Evolutionary conservation across 2,797 vertebrate species (phyloP).

Genomic region (Hozukius guyotensis): DNA sequence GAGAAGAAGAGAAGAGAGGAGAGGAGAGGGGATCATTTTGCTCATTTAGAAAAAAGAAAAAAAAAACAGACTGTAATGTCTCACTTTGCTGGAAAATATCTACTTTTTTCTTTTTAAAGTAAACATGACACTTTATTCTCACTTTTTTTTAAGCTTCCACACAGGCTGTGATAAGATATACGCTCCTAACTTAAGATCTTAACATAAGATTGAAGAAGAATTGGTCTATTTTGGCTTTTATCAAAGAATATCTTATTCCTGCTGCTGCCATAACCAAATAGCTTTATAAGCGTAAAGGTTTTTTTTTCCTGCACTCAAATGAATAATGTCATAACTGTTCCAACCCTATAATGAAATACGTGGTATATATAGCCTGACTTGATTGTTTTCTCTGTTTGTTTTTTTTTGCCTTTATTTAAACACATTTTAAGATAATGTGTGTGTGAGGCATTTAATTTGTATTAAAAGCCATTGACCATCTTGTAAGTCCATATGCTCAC

Average conservation of each 20-base stretch:
- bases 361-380: conserved; percentile 6
- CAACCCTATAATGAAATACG: conserved; percentile 35
- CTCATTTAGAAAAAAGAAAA: conserved; percentile 1
- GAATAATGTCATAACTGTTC: conserved; percentile 47
- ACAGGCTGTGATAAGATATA: background rate
- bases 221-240: background rate
- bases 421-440: background rate
- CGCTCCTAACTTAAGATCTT: background rate
- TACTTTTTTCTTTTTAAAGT: background rate
- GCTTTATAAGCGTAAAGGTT: background rate
- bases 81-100: conserved; percentile 10
- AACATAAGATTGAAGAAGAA: background rate
- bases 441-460: background rate
- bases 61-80: conserved; percentile 3
- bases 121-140: background rate
- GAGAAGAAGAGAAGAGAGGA: conserved; percentile 18
- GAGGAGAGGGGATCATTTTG: conserved; percentile 13
- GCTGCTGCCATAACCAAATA: background rate
- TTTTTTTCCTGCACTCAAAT: conserved; percentile 8
- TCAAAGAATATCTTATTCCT: conserved; percentile 7
- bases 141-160: background rate
- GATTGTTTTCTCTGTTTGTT: conserved; percentile 26
- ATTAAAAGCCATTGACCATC: background rate
- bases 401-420: conserved; percentile 5
- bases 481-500: too few species aligned